Evolutionary conservation across 2,888 invertebrate genomes (phyloP), one percentile per base, ranked within the genome.

Genomic region (Zaprionus bogoriensis): DNA sequence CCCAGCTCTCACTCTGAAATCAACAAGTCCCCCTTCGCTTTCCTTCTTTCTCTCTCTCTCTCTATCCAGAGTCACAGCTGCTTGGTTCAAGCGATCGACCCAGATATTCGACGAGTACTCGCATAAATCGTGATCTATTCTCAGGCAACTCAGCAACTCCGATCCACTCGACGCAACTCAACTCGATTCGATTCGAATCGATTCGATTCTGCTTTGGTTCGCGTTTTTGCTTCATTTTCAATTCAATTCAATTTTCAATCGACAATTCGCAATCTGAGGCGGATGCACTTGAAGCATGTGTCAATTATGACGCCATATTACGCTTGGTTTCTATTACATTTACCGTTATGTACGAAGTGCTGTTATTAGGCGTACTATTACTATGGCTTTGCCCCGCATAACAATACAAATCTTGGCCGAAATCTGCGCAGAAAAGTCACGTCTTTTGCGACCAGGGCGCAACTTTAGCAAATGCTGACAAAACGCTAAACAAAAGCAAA

Each of bases 301-400:
- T 78, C 84, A 78, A 80, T 81, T 81, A 80, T 77, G 80, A 81
- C 77, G 74, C 78, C 77, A 83, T 83, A 74, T 78, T 66, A 63
- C 55, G 46, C 6, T 9, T 19, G 3, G 28, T 51, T 42, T 41
- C 27, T 51, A 67, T 63, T 63, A 54, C 60, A 54, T 71, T 63
- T 73, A 66, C 74, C 66, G 75, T 69, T 78, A 64, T 53, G 27
- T 52, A 25, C 54, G 50, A 52, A 68, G 71, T 76, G 65, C 77
- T 63, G 65, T 70, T 70, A 73, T 80, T 77, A 80, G 50, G 32
- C 17, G 17, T 63, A 68, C 47, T 70, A 75, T 72, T 58, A 66
- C 64, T 23, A 76, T 68, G 61, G 32, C 32, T 36, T 36, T 36
- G 32, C 9, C 32, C 25, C 23, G 22, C 36, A 45, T 10, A 6